Conservation (phyloP, 1,140 invertebrate genomes). For the Formica exsecta region DNA sequence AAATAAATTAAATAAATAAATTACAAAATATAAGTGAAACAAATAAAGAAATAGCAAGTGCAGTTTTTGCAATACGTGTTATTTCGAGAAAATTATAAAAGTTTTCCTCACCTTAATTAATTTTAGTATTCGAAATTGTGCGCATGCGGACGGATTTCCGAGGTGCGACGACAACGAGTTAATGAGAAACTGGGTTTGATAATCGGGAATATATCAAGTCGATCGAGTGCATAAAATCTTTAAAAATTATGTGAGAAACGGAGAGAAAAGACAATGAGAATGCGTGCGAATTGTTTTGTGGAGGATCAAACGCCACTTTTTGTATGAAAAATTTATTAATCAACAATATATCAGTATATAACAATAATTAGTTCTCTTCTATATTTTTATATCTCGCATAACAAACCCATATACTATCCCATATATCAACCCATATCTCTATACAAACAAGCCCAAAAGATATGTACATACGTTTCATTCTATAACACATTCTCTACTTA, state of each 20-base stretch:
- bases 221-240: slow-evolving; percentile 48
- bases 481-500: slow-evolving; percentile 82
- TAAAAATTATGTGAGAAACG: slow-evolving; percentile 64
- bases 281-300: slow-evolving; percentile 73
- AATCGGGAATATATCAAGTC: slow-evolving; percentile 78
- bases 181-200: slow-evolving; percentile 82
- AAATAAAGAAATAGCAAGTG: background rate
- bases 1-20: background rate
- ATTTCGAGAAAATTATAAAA: slow-evolving; percentile 41
- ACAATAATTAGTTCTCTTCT: slow-evolving; percentile 77
- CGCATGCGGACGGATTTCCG: slow-evolving; percentile 46
- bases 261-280: slow-evolving; percentile 53
- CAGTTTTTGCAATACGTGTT: slow-evolving; percentile 48
- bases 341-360: slow-evolving; percentile 80
- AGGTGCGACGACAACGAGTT: slow-evolving; percentile 57
- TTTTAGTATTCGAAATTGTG: slow-evolving; percentile 36
- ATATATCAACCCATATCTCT: slow-evolving; percentile 64
- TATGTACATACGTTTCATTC: slow-evolving; percentile 78
- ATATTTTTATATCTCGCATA: slow-evolving; percentile 80
- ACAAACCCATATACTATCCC: slow-evolving; percentile 81
- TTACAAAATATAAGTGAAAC: background rate
- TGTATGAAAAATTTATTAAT: slow-evolving; percentile 85
- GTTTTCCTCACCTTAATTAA: slow-evolving; percentile 27
- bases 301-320: slow-evolving; percentile 84
- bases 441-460: slow-evolving; percentile 77